phyloP scores from a whole-genome alignment of 2,888 invertebrate genomes.

The Tetragnatha montana region DNA sequence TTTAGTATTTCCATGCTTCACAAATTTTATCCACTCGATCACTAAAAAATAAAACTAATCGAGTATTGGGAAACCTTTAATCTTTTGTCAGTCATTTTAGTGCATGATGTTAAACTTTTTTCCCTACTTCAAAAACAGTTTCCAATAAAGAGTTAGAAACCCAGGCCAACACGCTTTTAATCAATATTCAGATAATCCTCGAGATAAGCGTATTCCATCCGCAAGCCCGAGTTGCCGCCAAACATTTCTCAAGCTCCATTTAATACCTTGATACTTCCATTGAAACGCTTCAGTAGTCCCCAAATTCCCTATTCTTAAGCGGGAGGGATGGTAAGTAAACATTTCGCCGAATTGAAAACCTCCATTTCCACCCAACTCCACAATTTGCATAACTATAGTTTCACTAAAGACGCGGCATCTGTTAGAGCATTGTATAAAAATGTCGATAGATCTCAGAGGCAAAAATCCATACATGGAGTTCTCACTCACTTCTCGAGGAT shows the following conservation, averaged over 20 bases:
- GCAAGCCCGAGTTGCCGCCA: background rate
- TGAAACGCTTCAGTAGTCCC: background rate
- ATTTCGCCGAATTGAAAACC: constrained; percentile 10
- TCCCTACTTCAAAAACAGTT: too few relatives aligned
- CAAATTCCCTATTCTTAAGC: background rate
- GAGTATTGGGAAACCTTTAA: too few relatives aligned
- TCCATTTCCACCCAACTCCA: constrained; percentile 1
- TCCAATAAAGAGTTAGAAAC: too few relatives aligned
- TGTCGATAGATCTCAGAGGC: constrained; percentile 6
- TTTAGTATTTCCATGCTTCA: too few relatives aligned
- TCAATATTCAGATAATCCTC: background rate
- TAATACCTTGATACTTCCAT: background rate
- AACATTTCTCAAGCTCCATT: background rate
- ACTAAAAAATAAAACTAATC: too few relatives aligned
- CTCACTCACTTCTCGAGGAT: constrained; percentile 21
- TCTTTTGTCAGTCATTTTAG: too few relatives aligned
- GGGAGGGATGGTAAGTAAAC: background rate
- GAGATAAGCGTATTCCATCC: background rate
- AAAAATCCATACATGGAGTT: constrained; percentile 38
- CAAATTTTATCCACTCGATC: too few relatives aligned
- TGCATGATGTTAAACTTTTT: too few relatives aligned
- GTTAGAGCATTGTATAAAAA: constrained; percentile 17
- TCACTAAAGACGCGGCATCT: constrained; percentile 33
- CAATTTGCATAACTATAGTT: constrained; percentile 30
- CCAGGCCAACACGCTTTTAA: background rate